These are phyloP conservation scores for Sthenelais limicola DNA, from an alignment of 2,888 invertebrate species.

Conservation along the genomic window DNA sequence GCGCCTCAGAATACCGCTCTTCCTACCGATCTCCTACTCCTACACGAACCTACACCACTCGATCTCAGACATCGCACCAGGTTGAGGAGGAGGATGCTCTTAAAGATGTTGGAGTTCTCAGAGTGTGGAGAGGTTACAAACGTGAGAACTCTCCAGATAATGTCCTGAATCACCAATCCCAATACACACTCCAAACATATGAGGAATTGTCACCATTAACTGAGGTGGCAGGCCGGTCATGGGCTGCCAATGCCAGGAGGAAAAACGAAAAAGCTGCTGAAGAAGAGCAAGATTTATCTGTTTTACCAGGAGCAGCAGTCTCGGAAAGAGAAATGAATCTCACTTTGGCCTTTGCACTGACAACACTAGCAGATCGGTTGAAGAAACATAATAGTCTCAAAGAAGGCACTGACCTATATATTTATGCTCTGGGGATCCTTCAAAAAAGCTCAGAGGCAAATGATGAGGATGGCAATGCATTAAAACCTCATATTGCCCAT, in stretches of 20 bases:
- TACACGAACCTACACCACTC: not conserved
- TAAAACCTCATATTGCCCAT: constrained; percentile 36
- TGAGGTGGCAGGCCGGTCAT: constrained; percentile 35
- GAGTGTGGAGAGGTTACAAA: constrained; percentile 39
- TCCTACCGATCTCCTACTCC: constrained; percentile 18
- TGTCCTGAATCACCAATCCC: constrained; percentile 8
- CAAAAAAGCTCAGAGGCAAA: constrained; percentile 30
- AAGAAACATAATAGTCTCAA: constrained; percentile 19
- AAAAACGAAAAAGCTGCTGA: not conserved
- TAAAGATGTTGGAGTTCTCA: constrained; percentile 1
- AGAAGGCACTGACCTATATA: constrained; percentile 49
- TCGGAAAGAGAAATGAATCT: constrained; percentile 24
- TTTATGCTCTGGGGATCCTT: constrained; percentile 48
- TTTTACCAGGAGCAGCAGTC: constrained; percentile 2
- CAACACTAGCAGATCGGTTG: constrained; percentile 26
- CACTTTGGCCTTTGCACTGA: constrained; percentile 37
- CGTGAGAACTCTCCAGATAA: constrained; percentile 34
- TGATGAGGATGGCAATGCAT: no score
- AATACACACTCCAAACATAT: constrained; percentile 46
- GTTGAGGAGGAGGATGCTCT: constrained; percentile 20
- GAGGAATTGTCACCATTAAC: constrained; percentile 53
- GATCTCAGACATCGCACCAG: not conserved
- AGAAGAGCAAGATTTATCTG: not conserved
- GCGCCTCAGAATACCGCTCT: not conserved
- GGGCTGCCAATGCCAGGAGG: not conserved